A percentile compares a stretch with the other conserved stretches of the same genome.
Evolutionary conservation across 2,113 vertebrate species (phyloP).

Genomic region (Hiodon alosoides): DNA sequence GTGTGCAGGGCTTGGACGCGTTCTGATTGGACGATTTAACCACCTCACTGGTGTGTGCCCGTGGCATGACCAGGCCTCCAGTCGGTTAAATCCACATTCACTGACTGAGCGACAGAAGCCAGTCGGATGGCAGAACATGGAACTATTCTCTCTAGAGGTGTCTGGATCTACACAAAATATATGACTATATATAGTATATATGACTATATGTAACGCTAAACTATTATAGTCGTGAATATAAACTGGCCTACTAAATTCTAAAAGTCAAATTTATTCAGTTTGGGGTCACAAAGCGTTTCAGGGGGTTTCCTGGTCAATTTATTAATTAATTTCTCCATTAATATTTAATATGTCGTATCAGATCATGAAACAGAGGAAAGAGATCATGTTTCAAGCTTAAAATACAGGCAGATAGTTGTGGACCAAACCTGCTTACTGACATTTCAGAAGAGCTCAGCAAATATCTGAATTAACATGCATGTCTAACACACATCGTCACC

Average conservation of each 20-base stretch:
- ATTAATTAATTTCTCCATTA: slow-evolving; percentile 2
- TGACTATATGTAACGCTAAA: neutral
- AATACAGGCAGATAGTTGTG: neutral
- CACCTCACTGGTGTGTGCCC: neutral
- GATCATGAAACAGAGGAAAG: too few species aligned
- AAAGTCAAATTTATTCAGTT: neutral
- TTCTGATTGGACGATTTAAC: slow-evolving; percentile 1
- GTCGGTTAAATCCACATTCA: neutral
- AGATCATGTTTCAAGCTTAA: neutral
- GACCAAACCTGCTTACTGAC: too few species aligned
- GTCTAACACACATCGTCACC: too few species aligned
- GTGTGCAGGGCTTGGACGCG: neutral
- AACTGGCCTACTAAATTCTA: neutral
- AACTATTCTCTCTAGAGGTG: too few species aligned
- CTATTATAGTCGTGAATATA: neutral
- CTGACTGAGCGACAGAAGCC: too few species aligned
- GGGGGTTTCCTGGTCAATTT: neutral
- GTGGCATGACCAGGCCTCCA: neutral
- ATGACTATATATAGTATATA: neutral
- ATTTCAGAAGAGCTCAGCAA: too few species aligned
- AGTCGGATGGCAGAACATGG: too few species aligned
- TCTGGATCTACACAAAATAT: neutral
- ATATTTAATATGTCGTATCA: neutral
- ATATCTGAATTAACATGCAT: too few species aligned
- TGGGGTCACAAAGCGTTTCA: neutral